Conservation (phyloP, 2,113 vertebrate genomes). For the Nycticebus coucang region DNA sequence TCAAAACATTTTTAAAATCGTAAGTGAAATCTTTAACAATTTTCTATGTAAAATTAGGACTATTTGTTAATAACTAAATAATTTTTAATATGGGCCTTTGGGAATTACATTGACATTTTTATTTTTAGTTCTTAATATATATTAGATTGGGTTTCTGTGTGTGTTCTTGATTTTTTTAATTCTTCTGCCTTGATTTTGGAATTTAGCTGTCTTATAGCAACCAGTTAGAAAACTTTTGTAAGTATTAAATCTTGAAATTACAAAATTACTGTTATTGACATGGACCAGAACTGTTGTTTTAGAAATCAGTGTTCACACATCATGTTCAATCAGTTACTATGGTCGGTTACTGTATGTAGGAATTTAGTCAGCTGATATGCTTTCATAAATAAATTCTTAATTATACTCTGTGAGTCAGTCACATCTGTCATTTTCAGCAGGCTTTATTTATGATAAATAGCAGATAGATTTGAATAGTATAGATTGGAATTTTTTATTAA, state of each 20-base stretch:
- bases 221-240: constrained; percentile 45
- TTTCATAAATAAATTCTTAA: constrained; percentile 57
- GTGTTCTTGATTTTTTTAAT: constrained; percentile 49
- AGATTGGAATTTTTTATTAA: constrained; percentile 53
- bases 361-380: constrained; percentile 32
- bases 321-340: not conserved
- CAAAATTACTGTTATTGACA: constrained; percentile 25
- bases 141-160: not conserved
- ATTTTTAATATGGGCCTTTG: not conserved
- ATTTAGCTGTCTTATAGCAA: constrained; percentile 49
- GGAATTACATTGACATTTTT: constrained; percentile 10
- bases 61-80: constrained; percentile 27
- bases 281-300: constrained; percentile 50
- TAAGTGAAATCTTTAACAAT: constrained; percentile 33
- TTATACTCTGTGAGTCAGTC: constrained; percentile 41
- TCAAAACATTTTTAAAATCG: constrained; percentile 40
- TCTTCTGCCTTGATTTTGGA: constrained; percentile 30
- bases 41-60: constrained; percentile 22
- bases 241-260: constrained; percentile 46
- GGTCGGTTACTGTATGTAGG: constrained; percentile 32
- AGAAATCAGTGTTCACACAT: constrained; percentile 48
- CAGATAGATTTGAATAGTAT: constrained; percentile 16
- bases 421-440: constrained; percentile 34
- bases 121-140: constrained; percentile 41
- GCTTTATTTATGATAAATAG: constrained; percentile 52